Evolutionary conservation across 2,888 invertebrate species (phyloP).

Genomic region (Eurytoma californica): DNA sequence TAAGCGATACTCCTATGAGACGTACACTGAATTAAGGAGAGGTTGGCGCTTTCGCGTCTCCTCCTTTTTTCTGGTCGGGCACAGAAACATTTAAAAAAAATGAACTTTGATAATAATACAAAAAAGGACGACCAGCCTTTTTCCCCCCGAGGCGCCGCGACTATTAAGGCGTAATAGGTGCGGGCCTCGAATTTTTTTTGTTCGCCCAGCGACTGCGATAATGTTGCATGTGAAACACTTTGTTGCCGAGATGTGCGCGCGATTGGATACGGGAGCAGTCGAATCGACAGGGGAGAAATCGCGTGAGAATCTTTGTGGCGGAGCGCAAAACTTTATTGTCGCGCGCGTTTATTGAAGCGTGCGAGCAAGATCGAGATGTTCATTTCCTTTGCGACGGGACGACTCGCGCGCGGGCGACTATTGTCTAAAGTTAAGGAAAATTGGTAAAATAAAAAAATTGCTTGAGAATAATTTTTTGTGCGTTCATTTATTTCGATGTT

Average conservation of each 20-base stretch:
- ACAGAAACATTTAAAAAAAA: constrained; percentile 33
- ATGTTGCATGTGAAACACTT: constrained; percentile 13
- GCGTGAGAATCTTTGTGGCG: not conserved
- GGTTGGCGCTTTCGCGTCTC: constrained; percentile 20
- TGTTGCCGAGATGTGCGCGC: not conserved
- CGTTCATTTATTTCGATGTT: no score
- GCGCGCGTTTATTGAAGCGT: constrained; percentile 11
- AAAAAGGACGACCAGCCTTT: constrained; percentile 36
- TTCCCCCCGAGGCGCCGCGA: not conserved
- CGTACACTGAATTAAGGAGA: constrained; percentile 14
- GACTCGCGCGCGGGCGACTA: constrained; percentile 1
- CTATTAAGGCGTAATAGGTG: not conserved
- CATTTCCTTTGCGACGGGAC: constrained; percentile 34
- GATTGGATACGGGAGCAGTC: not conserved
- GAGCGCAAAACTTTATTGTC: constrained; percentile 1
- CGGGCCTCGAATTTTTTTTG: not conserved
- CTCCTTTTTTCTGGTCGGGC: constrained; percentile 20
- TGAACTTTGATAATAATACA: constrained; percentile 43
- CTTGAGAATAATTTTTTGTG: constrained; percentile 30
- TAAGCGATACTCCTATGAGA: constrained; percentile 16
- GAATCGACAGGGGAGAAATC: not conserved
- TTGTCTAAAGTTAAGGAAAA: constrained; percentile 44
- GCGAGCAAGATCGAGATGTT: not conserved
- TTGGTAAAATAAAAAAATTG: constrained; percentile 51
- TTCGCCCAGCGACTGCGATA: constrained; percentile 11